Evolutionary conservation across 2,797 vertebrate genomes (phyloP).

Genomic region (Notamacropus eugenii): DNA sequence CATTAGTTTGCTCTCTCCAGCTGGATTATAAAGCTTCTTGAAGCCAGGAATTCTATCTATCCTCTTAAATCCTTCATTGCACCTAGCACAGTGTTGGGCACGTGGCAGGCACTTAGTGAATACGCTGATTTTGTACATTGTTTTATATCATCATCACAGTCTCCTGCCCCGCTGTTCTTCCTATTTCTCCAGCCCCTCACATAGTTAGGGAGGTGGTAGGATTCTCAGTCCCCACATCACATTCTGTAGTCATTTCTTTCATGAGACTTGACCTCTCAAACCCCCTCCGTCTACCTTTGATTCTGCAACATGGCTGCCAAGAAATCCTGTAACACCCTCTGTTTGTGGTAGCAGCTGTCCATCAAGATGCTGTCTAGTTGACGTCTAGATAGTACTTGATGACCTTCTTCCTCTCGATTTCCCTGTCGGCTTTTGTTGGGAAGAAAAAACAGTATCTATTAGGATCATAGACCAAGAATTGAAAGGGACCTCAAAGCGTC

Average conservation of each 20-base stretch:
- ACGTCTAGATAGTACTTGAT: slow-evolving; percentile 69
- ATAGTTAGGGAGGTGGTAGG: background rate
- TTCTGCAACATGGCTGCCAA: slow-evolving; percentile 81
- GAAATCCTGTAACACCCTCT: slow-evolving; percentile 78
- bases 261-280: background rate
- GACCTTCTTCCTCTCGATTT: slow-evolving; percentile 72
- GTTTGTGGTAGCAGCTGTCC: slow-evolving; percentile 80
- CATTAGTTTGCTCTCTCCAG: background rate
- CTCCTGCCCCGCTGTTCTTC: background rate
- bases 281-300: slow-evolving; percentile 74
- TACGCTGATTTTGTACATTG: background rate
- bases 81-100: background rate
- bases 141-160: background rate
- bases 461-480: background rate
- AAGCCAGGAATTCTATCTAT: background rate
- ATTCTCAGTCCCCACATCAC: background rate
- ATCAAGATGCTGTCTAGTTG: slow-evolving; percentile 80
- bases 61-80: background rate
- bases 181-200: background rate
- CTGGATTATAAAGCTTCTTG: background rate
- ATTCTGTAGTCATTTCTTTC: background rate
- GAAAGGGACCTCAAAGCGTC: background rate
- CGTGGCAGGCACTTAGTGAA: background rate
- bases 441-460: slow-evolving; percentile 38
- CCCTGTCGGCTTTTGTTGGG: slow-evolving; percentile 47